A percentile compares a stretch with the other conserved stretches of the same genome.
These are phyloP conservation scores for Pogonomyrmex barbatus DNA, from an alignment of 1,140 invertebrate genomes.

Conservation along the genomic window DNA sequence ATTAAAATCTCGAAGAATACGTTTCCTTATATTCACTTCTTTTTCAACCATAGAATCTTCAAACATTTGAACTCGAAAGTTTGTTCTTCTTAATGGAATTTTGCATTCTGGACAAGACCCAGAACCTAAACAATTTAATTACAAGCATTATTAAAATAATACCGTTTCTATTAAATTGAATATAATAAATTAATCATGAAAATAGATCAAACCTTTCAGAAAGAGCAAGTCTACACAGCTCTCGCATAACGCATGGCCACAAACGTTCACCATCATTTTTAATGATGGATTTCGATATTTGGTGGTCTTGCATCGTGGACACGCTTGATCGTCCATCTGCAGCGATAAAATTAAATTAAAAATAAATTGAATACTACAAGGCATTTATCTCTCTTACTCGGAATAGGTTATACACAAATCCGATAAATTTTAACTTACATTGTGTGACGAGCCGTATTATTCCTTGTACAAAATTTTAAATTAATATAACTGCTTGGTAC, in stretches of 20 bases:
- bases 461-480: background rate
- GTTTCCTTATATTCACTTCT: conserved; percentile 97
- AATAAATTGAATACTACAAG: background rate
- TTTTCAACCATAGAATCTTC: conserved; percentile 98
- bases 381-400: background rate
- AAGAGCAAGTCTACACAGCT: conserved; percentile 98
- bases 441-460: background rate
- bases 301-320: conserved; percentile 98
- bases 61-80: conserved; percentile 97
- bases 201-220: conserved; percentile 91
- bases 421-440: conserved; percentile 30
- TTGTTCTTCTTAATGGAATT: conserved; percentile 93
- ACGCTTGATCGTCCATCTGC: conserved; percentile 95
- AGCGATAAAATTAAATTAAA: background rate
- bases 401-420: background rate
- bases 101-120: conserved; percentile 97
- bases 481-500: background rate
- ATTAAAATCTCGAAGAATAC: conserved; percentile 95
- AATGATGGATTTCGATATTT: conserved; percentile 99
- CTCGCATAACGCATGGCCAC: conserved; percentile 98
- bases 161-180: background rate
- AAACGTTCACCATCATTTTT: conserved; percentile 99
- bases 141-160: conserved; percentile 21
- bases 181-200: background rate
- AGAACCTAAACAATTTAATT: conserved; percentile 89